Conservation (phyloP, 2,113 vertebrate genomes). For the Aramus guarauna region DNA sequence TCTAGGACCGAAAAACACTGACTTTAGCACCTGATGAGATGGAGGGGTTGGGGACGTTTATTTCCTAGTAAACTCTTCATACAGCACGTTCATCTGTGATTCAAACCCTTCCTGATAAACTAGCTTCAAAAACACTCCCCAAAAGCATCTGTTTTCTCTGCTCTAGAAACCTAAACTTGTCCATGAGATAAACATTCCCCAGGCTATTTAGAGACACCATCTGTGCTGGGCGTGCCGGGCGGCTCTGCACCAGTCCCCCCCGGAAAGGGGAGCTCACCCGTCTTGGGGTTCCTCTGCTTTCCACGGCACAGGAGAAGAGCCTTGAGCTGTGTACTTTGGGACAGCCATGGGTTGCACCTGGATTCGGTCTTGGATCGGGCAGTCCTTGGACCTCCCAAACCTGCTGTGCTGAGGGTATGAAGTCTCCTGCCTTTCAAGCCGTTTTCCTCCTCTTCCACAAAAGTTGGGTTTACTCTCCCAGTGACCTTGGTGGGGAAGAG, state of each 20-base stretch:
- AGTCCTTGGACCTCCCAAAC: not conserved
- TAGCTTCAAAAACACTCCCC: not conserved
- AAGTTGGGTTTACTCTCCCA: not conserved
- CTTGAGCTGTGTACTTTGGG: not conserved
- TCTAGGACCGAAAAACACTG: fast-evolving
- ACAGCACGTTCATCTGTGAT: not conserved
- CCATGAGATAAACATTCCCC: constrained; percentile 10
- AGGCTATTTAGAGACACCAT: constrained; percentile 54
- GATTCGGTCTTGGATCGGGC: not conserved
- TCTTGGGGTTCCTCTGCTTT: not conserved
- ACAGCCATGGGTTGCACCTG: not conserved
- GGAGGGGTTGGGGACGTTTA: not conserved
- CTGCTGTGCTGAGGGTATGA: not conserved
- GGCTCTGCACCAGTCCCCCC: not conserved
- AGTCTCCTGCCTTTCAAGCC: not conserved
- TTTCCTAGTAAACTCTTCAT: not conserved
- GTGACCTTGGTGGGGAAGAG: not conserved
- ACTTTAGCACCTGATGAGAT: not conserved
- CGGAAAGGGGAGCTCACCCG: not conserved
- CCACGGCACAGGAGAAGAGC: not conserved
- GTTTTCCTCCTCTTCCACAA: not conserved
- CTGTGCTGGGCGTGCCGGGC: not conserved
- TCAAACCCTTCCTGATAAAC: constrained; percentile 22
- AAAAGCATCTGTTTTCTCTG: constrained; percentile 59
- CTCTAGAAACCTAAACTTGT: constrained; percentile 61